Evolutionary conservation across 2,888 invertebrate species (phyloP).

Genomic region (Hipparchia semele): DNA sequence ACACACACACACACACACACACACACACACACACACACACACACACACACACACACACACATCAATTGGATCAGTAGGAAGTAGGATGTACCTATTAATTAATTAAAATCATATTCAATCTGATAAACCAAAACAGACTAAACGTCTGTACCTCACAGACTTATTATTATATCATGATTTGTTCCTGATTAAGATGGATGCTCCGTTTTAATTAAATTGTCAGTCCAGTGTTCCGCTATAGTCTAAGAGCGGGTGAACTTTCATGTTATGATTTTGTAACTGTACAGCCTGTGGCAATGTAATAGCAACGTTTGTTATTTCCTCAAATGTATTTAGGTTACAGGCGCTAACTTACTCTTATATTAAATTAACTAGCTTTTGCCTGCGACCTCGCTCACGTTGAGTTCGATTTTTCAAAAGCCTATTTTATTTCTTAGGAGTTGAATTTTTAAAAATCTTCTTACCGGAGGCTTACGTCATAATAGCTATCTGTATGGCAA

Average conservation of each 20-base stretch:
- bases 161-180: constrained; percentile 9
- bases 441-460: too few relatives aligned
- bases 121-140: background rate
- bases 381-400: too few relatives aligned
- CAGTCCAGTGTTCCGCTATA: constrained; percentile 14
- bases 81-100: too few relatives aligned
- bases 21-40: too few relatives aligned
- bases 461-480: too few relatives aligned
- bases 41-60: too few relatives aligned
- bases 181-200: constrained; percentile 29
- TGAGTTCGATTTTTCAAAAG: too few relatives aligned
- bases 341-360: background rate
- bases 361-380: too few relatives aligned
- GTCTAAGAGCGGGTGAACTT: background rate
- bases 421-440: too few relatives aligned
- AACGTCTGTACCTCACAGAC: background rate
- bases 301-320: background rate
- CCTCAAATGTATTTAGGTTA: background rate
- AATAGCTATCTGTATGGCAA: too few relatives aligned
- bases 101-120: background rate
- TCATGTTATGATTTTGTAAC: background rate
- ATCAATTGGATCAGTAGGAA: too few relatives aligned
- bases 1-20: too few relatives aligned
- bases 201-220: constrained; percentile 32
- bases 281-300: background rate